phyloP scores from a whole-genome alignment of 2,888 invertebrate genomes.

The Leucoptera coffeella region DNA sequence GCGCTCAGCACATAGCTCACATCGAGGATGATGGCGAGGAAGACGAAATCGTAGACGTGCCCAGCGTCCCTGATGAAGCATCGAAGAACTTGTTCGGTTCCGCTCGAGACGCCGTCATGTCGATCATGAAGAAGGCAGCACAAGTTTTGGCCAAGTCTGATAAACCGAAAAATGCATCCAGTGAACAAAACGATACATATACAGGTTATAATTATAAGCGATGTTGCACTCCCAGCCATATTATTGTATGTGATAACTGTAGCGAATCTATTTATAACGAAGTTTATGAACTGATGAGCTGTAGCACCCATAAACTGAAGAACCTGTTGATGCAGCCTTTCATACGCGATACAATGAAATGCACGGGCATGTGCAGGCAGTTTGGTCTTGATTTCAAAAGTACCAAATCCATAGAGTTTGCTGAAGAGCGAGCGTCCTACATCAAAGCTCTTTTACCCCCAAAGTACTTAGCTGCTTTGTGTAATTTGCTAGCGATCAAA shows the following conservation, averaged over 20 bases:
- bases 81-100: constrained; percentile 75
- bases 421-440: constrained; percentile 47
- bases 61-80: constrained; percentile 43
- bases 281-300: constrained; percentile 69
- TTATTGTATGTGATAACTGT: constrained; percentile 70
- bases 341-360: constrained; percentile 55
- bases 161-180: constrained; percentile 55
- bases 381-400: constrained; percentile 59
- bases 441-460: constrained; percentile 58
- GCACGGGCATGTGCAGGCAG: constrained; percentile 54
- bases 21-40: constrained; percentile 63
- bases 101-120: constrained; percentile 85
- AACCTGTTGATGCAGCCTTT: constrained; percentile 55
- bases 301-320: constrained; percentile 56
- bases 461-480: constrained; percentile 69
- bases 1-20: constrained; percentile 57
- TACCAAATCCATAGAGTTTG: constrained; percentile 45
- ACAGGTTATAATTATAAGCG: constrained; percentile 31
- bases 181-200: constrained; percentile 35
- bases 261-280: constrained; percentile 63
- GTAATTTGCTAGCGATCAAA: constrained; percentile 66
- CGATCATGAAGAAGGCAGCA: constrained; percentile 88
- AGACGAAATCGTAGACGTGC: constrained; percentile 59
- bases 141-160: constrained; percentile 74
- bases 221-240: constrained; percentile 70